A percentile compares a stretch with the other conserved stretches of the same genome.
These are phyloP conservation scores for Sorex maritimensis DNA, from an alignment of 2,797 vertebrate species.

Conservation along the genomic window DNA sequence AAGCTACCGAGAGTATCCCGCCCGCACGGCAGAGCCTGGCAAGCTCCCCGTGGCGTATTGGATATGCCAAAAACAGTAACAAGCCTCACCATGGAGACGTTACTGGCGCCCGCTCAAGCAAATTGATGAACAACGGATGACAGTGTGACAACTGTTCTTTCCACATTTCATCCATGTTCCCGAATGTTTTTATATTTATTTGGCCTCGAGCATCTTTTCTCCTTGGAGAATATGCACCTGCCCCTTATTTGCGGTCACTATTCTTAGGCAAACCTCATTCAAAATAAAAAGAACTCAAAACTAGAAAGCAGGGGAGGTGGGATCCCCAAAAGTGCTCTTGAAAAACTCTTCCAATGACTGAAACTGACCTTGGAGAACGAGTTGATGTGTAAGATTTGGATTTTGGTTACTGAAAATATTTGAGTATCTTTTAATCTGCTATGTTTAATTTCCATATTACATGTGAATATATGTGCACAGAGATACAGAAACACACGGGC, in stretches of 20 bases:
- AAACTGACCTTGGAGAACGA: constrained; percentile 46
- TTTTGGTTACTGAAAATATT: constrained; percentile 42
- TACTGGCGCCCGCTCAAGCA: too few species aligned
- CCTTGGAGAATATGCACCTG: constrained; percentile 23
- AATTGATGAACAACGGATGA: too few species aligned
- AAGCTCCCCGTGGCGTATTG: too few species aligned
- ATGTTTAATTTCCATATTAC: constrained; percentile 49
- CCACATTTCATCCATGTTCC: constrained; percentile 37
- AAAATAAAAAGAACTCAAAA: constrained; percentile 66
- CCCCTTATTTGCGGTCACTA: constrained; percentile 13
- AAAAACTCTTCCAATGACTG: background rate
- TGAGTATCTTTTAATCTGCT: constrained; percentile 4
- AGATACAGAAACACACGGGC: background rate
- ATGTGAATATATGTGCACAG: background rate
- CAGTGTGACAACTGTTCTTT: background rate
- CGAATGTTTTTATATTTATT: constrained; percentile 35
- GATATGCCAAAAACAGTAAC: too few species aligned
- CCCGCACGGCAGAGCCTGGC: too few species aligned
- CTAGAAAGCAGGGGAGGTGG: constrained; percentile 26
- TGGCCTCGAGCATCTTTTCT: constrained; percentile 27
- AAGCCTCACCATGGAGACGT: too few species aligned
- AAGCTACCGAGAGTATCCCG: too few species aligned
- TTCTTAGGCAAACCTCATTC: constrained; percentile 15
- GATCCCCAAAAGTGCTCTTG: background rate
- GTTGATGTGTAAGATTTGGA: constrained; percentile 14